Evolutionary conservation across 2,888 invertebrate species (phyloP), one percentile per base, ranked within the genome.

Genomic region (Drosophila multiciliata): DNA sequence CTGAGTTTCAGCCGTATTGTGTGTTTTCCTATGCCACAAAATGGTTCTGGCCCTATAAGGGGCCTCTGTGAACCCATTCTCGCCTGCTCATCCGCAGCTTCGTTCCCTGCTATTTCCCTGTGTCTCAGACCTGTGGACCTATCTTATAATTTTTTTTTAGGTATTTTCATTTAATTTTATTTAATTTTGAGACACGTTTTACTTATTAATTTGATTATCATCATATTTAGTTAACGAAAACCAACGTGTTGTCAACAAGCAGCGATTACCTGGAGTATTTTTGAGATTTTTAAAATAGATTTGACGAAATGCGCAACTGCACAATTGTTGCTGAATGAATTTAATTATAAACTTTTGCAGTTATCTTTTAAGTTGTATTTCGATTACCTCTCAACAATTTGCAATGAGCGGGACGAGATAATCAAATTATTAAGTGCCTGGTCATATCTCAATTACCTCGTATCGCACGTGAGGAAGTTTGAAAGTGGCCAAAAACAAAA

Each of bases 321-420:
- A 20, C 1, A 45, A 23, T 7, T 23, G 15, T 6, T 15, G 36
- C 4, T 54, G 23, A 15, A 45, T 35, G 8, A 54, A 71, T 49
- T 49, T n/a, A 54, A n/a, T 42, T 49, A 17, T 26, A 26, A 23
- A 36, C 8, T 35, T 12, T 15, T 9, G n/a, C 1, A 33, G 55
- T 36, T 50, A 75, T 75, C 61, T 59, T 2, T 33, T 1, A 49
- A 53, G 26, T 35, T 36, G 7, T 38, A 62, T 38, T 70, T 57
- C 15, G 40, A 55, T 58, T 60, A 35, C 9, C 55, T 45, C 29
- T 58, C 38, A 29, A 29, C n/a, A n/a, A 20, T 32, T 32, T 23
- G 11, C 26, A 32, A 33, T 38, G 26, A 1, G 8, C 3, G 23
- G 32, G 11, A 33, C 7, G 42, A 5, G 11, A 23, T 55, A 9